Base-by-base conservation (phyloP, 2,113 vertebrate genomes). In the Hippocampus guttulatus region DNA sequence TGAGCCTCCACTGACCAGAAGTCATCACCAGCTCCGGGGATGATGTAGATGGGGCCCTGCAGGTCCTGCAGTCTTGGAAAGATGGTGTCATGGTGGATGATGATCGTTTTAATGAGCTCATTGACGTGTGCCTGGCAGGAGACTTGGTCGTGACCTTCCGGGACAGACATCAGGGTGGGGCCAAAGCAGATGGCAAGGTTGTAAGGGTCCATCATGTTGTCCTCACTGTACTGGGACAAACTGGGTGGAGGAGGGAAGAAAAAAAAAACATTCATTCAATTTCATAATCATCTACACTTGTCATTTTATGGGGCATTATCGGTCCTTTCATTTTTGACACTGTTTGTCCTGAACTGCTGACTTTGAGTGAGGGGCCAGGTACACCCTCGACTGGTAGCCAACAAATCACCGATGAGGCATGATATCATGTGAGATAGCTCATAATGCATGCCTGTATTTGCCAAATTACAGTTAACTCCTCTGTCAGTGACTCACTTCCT, bases 161-260 rank as follows among this genome's bases (percentile, higher is more conserved):
- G 97, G 69, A 98, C 97, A 0, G 95, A 96, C 97, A 99, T 98
- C 78, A 99, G 93, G 0, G 97, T 98, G 78, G 97, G 97, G 58
- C 97, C 97, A 0, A 99, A 99, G 87, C 97, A 98, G 92, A 98
- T 99, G 91, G 97, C 97, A 77, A 99, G 92, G 80, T 99, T 99
- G 90, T 98, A 98, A 82, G 97, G 97, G 89, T 99, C 97, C 97
- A 99, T 99, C 97, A 99, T 99, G 88, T 98, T 99, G 20, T 98
- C 97, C 75, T 99, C 97, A 80, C 96, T 98, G 94, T 96, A 98
- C 92, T 98, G 96, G 63, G 97, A 99, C 75, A 99, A 92, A 84
- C 97, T 99, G 92, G 27, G 80, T 11, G 76, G 78, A 75, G 62
- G 67, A 54, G 23, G 64, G 27, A 64, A 47, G 2, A 25, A 49